Conservation (phyloP, 1,140 invertebrate species). For the Eciton burchellii region DNA sequence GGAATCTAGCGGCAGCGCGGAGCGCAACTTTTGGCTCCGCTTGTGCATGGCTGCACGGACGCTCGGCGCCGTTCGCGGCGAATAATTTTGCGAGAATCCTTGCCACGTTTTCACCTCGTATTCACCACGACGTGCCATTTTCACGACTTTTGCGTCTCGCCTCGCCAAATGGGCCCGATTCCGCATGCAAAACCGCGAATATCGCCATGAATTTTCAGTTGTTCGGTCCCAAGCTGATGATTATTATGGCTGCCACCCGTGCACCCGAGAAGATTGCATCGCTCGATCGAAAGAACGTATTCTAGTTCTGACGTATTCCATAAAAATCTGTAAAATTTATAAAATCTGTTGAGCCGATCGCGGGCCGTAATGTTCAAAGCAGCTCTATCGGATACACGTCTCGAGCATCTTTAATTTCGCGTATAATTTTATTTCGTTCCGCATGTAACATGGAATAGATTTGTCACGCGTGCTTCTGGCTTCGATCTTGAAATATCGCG, state of each 20-base stretch:
- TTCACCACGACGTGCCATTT: conserved; percentile 17
- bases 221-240: conserved; percentile 20
- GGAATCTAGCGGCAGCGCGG: conserved; percentile 57
- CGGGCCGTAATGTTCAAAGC: background rate
- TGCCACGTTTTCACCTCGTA: conserved; percentile 7
- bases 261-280: conserved; percentile 30
- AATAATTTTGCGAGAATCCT: conserved; percentile 60
- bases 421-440: background rate
- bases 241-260: conserved; percentile 35
- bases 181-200: conserved; percentile 62
- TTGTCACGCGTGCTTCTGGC: conserved; percentile 14
- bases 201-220: conserved; percentile 63
- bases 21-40: conserved; percentile 52
- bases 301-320: too few relatives aligned
- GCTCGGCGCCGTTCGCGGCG: background rate
- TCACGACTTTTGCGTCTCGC: conserved; percentile 36
- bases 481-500: too few relatives aligned
- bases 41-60: background rate
- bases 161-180: conserved; percentile 56
- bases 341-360: conserved; percentile 19
- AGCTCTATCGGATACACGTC: background rate
- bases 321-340: too few relatives aligned
- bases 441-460: conserved; percentile 14
- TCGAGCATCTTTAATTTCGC: background rate
- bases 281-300: conserved; percentile 44